A percentile compares a stretch with the other conserved stretches of the same genome.
Evolutionary conservation across 2,797 vertebrate species (phyloP).

Genomic region (Dryobates pubescens): DNA sequence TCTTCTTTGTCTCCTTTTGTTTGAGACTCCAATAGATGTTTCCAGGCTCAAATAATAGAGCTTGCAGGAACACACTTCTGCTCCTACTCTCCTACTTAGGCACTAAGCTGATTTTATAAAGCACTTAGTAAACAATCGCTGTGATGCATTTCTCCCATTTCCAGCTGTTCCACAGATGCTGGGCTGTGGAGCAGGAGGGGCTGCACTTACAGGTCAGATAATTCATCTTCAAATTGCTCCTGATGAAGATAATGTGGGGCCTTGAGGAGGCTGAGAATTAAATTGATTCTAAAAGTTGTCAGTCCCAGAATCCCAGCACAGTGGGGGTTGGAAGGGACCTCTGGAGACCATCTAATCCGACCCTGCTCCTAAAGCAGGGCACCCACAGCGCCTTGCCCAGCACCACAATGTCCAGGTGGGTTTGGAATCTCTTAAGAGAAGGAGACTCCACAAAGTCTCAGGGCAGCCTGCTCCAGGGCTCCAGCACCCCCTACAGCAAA

Average conservation of each 20-base stretch:
- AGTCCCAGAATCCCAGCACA: neutral
- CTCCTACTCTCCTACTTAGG: neutral
- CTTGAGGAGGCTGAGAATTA: neutral
- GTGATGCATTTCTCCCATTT: neutral
- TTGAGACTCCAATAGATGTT: slow-evolving; percentile 29
- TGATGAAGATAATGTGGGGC: neutral
- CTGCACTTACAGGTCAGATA: neutral
- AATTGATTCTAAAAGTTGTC: neutral
- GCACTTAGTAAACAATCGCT: slow-evolving; percentile 9
- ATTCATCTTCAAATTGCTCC: slow-evolving; percentile 20
- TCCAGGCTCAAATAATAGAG: slow-evolving; percentile 14
- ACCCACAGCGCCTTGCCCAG: no score
- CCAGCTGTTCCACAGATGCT: slow-evolving; percentile 52
- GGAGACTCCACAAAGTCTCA: no score
- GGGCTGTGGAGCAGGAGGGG: neutral
- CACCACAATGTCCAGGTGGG: no score
- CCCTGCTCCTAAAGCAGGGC: no score
- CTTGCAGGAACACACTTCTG: neutral
- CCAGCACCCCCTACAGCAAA: no score
- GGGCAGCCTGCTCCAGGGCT: no score
- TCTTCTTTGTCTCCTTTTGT: slow-evolving; percentile 43
- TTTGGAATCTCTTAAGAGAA: no score
- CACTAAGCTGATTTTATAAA: slow-evolving; percentile 35
- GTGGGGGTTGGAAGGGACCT: no score
- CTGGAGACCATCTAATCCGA: no score